Base-by-base conservation (phyloP, 2,113 vertebrate genomes). In the Paraplagusia blochii region DNA sequence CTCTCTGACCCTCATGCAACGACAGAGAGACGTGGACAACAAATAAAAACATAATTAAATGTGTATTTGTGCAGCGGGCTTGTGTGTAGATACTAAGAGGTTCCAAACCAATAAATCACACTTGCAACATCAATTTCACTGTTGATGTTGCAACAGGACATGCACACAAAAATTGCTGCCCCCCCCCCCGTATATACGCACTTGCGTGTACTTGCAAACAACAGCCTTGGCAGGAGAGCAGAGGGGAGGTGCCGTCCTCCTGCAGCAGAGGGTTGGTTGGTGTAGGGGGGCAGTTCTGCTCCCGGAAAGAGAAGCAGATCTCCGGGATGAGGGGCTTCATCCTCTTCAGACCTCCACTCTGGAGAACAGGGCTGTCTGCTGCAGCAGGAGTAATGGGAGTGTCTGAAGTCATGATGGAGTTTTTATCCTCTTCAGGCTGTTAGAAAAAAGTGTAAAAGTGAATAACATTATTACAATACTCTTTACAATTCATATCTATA, bases 261-360 rank as follows among this genome's bases (percentile, higher is more conserved):
- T 95, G 93, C 49, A 96, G 85, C 43, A 95, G 92, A 45, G 92
- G 90, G 81, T 91, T 97, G 43, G 93, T 90, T 29, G 93, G 92
- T 77, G 90, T 96, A 34, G 93, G 91, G 22, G 93, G 91, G 62
- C 87, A 93, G 73, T 93, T 92, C 72, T 94, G 92, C 80, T 98
- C 94, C 19, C 94, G 92, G 85, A 93, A 95, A 54, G 93, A 93
- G 78, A 98, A 98, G 88, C 95, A 99, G 82, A 98, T 94, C 87
- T 98, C 97, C 49, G 95, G 96, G 81, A 98, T 90, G 72, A 98
- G 90, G 63, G 95, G 95, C 72, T 90, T 96, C 64, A 66, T 85
- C 39, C 83, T 86, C 58, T 67, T 86, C 15, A 69, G 49, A 33
- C 60, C 69, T 39, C n/a, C 5, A 18, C 39, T 51, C 29, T 43